Conservation (phyloP, 1,140 invertebrate genomes). For the Saxidomus purpurata region DNA sequence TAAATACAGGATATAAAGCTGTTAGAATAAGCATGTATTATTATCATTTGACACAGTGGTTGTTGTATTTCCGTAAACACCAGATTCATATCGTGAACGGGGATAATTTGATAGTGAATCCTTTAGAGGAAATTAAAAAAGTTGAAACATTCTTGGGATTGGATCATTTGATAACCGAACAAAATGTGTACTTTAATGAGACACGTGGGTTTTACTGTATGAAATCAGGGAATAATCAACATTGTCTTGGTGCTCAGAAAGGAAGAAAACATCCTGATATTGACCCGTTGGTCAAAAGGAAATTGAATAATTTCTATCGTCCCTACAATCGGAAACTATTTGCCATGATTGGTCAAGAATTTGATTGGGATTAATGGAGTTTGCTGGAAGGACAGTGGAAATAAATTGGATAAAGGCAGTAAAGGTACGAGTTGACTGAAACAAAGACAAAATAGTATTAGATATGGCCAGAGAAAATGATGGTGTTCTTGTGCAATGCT, state of each 20-base stretch:
- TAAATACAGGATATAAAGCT: conserved; percentile 82
- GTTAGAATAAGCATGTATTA: conserved; percentile 85
- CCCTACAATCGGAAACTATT: conserved; percentile 91
- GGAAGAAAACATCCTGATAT: conserved; percentile 96
- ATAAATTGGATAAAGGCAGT: not conserved
- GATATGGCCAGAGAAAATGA: not conserved
- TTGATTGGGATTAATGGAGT: conserved; percentile 80
- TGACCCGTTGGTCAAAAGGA: conserved; percentile 90
- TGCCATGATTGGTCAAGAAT: conserved; percentile 80
- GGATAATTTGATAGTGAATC: conserved; percentile 82
- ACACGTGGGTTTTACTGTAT: conserved; percentile 87
- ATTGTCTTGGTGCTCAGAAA: conserved; percentile 96
- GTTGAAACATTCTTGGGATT: conserved; percentile 84
- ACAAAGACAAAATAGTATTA: not conserved
- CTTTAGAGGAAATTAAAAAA: conserved; percentile 80
- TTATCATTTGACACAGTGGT: conserved; percentile 83
- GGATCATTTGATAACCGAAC: conserved; percentile 76
- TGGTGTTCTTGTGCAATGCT: not conserved
- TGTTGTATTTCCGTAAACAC: conserved; percentile 79
- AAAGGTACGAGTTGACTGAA: not conserved
- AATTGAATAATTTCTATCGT: conserved; percentile 94
- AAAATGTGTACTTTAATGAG: conserved; percentile 85
- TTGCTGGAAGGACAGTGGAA: not conserved
- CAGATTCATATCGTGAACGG: conserved; percentile 85
- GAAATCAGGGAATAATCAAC: conserved; percentile 74